Base-by-base conservation (phyloP, 2,888 invertebrate genomes). In the Trissonchulus sp. region DNA sequence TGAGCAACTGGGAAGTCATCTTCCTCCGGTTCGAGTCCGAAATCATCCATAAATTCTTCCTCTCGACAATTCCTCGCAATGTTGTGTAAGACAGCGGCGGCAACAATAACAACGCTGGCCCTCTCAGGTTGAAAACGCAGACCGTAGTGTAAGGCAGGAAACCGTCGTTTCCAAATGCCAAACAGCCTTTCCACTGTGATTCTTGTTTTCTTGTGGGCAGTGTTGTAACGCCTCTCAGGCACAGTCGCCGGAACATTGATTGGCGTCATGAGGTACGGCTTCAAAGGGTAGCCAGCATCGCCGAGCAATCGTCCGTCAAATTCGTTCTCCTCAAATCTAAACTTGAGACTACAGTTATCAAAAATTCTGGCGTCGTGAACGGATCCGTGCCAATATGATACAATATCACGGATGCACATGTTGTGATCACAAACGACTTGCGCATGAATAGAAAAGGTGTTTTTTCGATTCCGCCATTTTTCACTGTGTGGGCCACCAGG, bases 231-330 rank as follows among this genome's bases (percentile, higher is more conserved):
- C n/a, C 35, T n/a, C 75, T 84, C 79, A 36, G 80, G 79, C 63
- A 28, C 76, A 60, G 79, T 81, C 18, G 33, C 18, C 2, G 80
- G 79, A 60, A 79, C 74, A 2, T 68, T 63, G 3, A 84, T 72
- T 31, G 82, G 81, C 31, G 81, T 82, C 76, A 83, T 78, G 33
- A 83, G 77, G 77, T 81, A 82, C 34, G 76, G 77, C 38, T 77
- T 73, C 18, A 78, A 76, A 34, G 78, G 77, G 76, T 84, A 84
- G 18, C 82, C 82, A 76, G 79, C 79, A 78, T 84, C 84, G 34
- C 81, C 84, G 28, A 85, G 73, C 62, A 78, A 73, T 74, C 81
- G 77, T 23, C 8, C 3, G 18, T 15, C 8, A 8, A 74, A 77
- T 73, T 74, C 74, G 2, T 75, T 74, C 33, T 38, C 76, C 30